Conservation (phyloP, 2,888 invertebrate species). For the Apamea sordens region DNA sequence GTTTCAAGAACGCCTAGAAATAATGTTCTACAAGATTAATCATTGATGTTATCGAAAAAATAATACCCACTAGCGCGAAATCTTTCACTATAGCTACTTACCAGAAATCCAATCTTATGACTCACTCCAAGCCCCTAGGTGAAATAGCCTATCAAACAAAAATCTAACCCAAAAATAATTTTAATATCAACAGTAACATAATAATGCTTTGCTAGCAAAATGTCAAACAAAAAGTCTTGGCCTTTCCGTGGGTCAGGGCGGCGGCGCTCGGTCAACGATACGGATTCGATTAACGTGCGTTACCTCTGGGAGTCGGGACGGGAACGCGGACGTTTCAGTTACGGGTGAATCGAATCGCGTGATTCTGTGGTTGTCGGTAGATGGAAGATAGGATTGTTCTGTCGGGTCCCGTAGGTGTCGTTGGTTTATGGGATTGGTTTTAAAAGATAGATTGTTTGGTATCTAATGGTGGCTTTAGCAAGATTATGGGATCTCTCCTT, state of each 20-base stretch:
- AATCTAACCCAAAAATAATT: conserved; percentile 10
- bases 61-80: neutral
- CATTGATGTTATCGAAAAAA: neutral
- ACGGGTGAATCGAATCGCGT: conserved; percentile 29
- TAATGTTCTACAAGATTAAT: neutral
- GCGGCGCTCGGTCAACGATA: conserved; percentile 57
- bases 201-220: conserved; percentile 59
- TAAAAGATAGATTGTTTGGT: conserved; percentile 15
- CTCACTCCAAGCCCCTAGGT: neutral
- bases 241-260: conserved; percentile 65
- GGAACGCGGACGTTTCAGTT: conserved; percentile 47
- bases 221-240: conserved; percentile 68
- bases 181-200: conserved; percentile 44
- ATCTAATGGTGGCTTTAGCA: neutral
- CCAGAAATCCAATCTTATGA: neutral
- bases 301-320: conserved; percentile 53
- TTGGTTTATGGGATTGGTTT: conserved; percentile 40
- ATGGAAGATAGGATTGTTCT: conserved; percentile 40
- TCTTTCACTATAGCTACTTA: too few species aligned
- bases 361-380: conserved; percentile 45
- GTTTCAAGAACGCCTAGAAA: neutral
- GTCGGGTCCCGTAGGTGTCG: conserved; percentile 37
- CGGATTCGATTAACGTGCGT: conserved; percentile 65
- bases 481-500: neutral
- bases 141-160: conserved; percentile 2